Conservation (phyloP, 2,797 vertebrate genomes). For the Protosalanx chinensis region DNA sequence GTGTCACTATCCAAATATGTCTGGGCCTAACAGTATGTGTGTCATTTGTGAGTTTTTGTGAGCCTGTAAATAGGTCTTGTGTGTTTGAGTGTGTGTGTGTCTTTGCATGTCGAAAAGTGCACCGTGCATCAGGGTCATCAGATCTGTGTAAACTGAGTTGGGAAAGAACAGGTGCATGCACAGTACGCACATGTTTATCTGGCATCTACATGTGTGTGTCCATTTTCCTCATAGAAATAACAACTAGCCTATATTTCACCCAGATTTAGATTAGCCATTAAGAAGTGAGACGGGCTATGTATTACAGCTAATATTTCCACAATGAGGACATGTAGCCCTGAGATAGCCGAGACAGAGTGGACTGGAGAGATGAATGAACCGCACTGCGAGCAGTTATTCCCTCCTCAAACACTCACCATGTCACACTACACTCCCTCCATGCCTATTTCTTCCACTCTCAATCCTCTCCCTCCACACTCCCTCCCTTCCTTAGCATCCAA, state of each 20-base stretch:
- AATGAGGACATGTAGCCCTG: background rate
- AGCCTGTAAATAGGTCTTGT: background rate
- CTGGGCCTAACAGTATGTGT: no score
- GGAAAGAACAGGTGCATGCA: conserved; percentile 32
- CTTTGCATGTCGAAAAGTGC: conserved; percentile 27
- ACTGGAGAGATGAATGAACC: background rate
- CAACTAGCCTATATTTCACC: background rate
- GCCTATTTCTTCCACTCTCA: background rate
- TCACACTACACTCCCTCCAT: conserved; percentile 12
- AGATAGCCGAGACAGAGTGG: background rate
- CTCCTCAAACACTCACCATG: background rate
- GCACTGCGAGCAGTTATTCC: background rate
- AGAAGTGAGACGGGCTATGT: background rate
- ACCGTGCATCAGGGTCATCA: conserved; percentile 58
- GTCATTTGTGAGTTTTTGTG: background rate
- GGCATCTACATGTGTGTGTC: background rate
- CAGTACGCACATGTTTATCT: background rate
- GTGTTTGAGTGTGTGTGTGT: conserved; percentile 10
- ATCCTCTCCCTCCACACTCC: conserved; percentile 24
- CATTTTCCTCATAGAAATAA: no score
- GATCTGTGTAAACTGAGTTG: conserved; percentile 57
- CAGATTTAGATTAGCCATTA: background rate
- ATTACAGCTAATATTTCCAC: background rate
- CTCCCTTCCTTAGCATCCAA: conserved; percentile 36
- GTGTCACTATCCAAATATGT: no score